These are phyloP conservation scores for Heteromurus nitidus DNA, from an alignment of 2,888 invertebrate species.

Conservation along the genomic window DNA sequence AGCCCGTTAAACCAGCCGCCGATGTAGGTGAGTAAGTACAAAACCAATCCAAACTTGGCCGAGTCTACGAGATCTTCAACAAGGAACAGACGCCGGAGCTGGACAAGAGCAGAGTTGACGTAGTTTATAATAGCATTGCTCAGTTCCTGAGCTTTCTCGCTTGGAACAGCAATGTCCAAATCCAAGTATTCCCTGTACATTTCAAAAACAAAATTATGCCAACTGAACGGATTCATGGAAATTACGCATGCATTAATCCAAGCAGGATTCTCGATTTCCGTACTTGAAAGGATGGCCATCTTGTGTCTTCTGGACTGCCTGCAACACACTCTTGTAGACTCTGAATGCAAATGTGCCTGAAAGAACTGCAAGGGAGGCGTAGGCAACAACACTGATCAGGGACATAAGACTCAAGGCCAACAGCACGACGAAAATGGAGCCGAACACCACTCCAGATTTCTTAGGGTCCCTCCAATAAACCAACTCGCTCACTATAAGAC, in stretches of 20 bases:
- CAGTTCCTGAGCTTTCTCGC: conserved; percentile 92
- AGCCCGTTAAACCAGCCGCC: conserved; percentile 99
- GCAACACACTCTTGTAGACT: conserved; percentile 95
- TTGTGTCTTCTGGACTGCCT: conserved; percentile 94
- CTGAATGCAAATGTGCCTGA: conserved; percentile 94
- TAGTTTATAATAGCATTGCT: conserved; percentile 91
- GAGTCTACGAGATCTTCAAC: conserved; percentile 96
- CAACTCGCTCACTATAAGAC: conserved; percentile 90
- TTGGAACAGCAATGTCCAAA: conserved; percentile 89
- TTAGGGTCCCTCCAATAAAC: conserved; percentile 98
- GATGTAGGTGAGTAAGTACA: conserved; percentile 98
- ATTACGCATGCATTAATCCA: no score
- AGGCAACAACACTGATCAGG: conserved; percentile 95
- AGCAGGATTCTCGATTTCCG: no score
- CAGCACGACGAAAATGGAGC: conserved; percentile 90
- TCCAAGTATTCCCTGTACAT: conserved; percentile 88
- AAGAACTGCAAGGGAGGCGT: conserved; percentile 90
- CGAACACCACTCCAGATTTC: conserved; percentile 95
- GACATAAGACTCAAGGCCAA: conserved; percentile 96
- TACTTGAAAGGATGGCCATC: conserved; percentile 99
- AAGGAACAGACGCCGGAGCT: conserved; percentile 94
- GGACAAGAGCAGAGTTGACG: conserved; percentile 86
- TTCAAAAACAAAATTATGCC: not conserved
- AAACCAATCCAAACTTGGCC: conserved; percentile 93
- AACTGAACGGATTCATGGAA: conserved; percentile 49